Conservation (phyloP, 2,888 invertebrate species). For the Lasioglossum marginatum region DNA sequence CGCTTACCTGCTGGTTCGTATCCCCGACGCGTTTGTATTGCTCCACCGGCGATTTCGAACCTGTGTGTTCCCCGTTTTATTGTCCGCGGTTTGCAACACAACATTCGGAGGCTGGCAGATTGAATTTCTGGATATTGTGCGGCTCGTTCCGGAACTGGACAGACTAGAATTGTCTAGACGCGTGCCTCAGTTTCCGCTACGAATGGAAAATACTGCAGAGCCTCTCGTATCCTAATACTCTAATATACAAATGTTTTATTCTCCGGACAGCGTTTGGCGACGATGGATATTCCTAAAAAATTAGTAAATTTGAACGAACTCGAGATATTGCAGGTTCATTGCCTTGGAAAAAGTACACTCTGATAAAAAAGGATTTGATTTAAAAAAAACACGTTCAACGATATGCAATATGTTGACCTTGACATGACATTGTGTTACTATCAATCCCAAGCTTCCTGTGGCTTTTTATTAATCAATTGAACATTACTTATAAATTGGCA, state of each 20-base stretch:
- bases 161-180: not conserved
- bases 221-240: not conserved
- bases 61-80: not conserved
- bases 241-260: not conserved
- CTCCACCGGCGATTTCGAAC: not conserved
- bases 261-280: not conserved
- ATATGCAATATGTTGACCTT: no score
- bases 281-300: no score
- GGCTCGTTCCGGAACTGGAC: conserved; percentile 1
- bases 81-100: conserved; percentile 10
- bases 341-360: no score
- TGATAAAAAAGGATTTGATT: no score
- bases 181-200: not conserved
- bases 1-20: conserved; percentile 28
- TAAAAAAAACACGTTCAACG: no score
- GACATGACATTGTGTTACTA: no score
- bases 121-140: conserved; percentile 10
- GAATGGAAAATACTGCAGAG: not conserved
- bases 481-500: no score
- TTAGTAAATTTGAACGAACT: no score
- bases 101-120: conserved; percentile 2
- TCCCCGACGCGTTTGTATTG: not conserved
- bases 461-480: no score
- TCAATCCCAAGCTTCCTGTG: no score
- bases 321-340: no score